phyloP scores from a whole-genome alignment of 2,888 invertebrate species.

The Nudaria mundana region DNA sequence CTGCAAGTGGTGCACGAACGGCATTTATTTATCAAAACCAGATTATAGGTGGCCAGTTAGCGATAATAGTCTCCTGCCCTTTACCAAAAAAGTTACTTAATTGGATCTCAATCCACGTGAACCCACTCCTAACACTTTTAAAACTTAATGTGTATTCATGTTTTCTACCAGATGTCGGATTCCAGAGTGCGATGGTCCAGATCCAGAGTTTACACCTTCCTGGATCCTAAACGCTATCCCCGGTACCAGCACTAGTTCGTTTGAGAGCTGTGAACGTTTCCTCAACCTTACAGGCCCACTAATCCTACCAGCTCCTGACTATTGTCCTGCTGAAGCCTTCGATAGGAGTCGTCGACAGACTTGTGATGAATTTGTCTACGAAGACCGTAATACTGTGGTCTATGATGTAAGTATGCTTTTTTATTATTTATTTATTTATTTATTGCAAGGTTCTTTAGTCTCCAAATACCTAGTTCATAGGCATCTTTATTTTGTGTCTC shows the following conservation, averaged over 20 bases:
- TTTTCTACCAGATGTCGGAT: conserved; percentile 50
- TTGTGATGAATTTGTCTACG: conserved; percentile 57
- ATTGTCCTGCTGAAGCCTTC: conserved; percentile 59
- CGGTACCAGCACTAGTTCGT: conserved; percentile 36
- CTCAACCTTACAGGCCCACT: conserved; percentile 37
- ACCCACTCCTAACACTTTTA: no score
- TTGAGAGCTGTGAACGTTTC: conserved; percentile 57
- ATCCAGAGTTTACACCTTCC: conserved; percentile 47
- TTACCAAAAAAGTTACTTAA: no score
- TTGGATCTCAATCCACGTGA: no score
- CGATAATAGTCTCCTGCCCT: no score
- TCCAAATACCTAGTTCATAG: no score
- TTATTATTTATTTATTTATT: neutral
- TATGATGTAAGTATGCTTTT: conserved; percentile 57
- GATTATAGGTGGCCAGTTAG: no score
- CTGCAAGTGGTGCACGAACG: no score
- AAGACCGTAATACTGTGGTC: conserved; percentile 61
- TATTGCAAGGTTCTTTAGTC: no score
- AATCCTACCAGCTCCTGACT: conserved; percentile 18
- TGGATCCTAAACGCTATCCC: conserved; percentile 64
- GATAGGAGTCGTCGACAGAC: conserved; percentile 36
- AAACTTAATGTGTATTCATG: no score
- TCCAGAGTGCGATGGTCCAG: conserved; percentile 52
- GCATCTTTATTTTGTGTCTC: no score
- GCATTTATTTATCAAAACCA: no score